phyloP scores from a whole-genome alignment of 2,113 vertebrate species.

The Upupa epops region DNA sequence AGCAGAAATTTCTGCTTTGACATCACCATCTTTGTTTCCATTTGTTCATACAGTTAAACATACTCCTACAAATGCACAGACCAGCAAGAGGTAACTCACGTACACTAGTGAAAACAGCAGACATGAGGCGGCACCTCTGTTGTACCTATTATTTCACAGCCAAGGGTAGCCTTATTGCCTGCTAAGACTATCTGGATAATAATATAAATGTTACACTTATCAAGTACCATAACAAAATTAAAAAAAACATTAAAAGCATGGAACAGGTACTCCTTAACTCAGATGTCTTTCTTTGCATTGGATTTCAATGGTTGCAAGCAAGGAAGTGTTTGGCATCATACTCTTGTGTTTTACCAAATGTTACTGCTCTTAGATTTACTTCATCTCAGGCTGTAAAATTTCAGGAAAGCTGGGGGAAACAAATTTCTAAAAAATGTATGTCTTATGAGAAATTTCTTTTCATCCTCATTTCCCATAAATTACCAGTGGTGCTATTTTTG shows the following conservation, averaged over 20 bases:
- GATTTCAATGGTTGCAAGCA: neutral
- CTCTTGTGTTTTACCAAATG: neutral
- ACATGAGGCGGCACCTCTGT: rapidly evolving
- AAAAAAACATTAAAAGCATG: neutral
- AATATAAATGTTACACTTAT: neutral
- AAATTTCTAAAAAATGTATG: neutral
- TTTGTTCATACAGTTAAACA: neutral
- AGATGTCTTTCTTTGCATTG: neutral
- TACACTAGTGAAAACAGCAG: neutral
- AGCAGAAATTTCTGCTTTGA: neutral
- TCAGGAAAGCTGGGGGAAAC: neutral
- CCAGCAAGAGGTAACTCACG: neutral
- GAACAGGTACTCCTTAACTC: neutral
- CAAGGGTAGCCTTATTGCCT: neutral
- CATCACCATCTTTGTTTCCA: neutral
- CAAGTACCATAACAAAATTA: neutral
- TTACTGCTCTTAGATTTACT: neutral
- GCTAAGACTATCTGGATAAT: neutral
- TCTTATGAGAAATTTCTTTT: neutral
- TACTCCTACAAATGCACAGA: neutral
- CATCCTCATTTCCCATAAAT: neutral
- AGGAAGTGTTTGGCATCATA: neutral
- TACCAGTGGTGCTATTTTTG: neutral
- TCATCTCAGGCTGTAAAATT: neutral
- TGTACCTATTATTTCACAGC: neutral